Evolutionary conservation across 2,113 vertebrate species (phyloP), one percentile per base, ranked within the genome.

Genomic region (human): DNA sequence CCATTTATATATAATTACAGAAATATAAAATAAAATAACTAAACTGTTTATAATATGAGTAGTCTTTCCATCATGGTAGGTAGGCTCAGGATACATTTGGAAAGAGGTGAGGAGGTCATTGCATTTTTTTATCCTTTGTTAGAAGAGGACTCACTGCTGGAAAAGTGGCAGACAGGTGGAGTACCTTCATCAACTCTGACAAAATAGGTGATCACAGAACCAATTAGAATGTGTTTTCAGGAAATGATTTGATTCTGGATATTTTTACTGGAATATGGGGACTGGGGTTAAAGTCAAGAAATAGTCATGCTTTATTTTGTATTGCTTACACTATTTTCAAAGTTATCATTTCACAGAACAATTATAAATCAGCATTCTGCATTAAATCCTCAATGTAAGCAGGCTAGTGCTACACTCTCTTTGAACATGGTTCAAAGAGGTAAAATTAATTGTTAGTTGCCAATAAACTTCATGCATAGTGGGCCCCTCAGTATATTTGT

Each of bases 221-320:
- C 43, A 40, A 95, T 97, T 92, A 78, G 68, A 94, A 84, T 66
- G 17, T 76, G 8, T 95, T 96, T 88, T 88, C 78, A 78, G 48
- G 40, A 94, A 93, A 86, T 76, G 27, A 96, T 93, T 86, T 83
- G 70, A 96, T 94, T 95, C n/a, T 85, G 61, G 38, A 61, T 92
- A 75, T 82, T 45, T 90, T 93, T 96, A 9, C 57, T 87, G 89
- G 68, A 95, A 76, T 75, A 78, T 22, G 83, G 61, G 68, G 12
- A 78, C 20, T 86, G 43, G 11, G n/a, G 8, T 96, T 89, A 93
- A 95, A 97, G 45, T 90, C 23, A 91, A 86, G 27, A 75, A 83
- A 80, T 14, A 45, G 27, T 76, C 66, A 59, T 55, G 17, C 32
- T 96, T 92, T 52, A 89, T 43, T 93, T 96, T 92, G 90, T 84